These are phyloP conservation scores for Chamaetylas fuelleborni DNA, from an alignment of 2,113 vertebrate genomes.

Conservation along the genomic window DNA sequence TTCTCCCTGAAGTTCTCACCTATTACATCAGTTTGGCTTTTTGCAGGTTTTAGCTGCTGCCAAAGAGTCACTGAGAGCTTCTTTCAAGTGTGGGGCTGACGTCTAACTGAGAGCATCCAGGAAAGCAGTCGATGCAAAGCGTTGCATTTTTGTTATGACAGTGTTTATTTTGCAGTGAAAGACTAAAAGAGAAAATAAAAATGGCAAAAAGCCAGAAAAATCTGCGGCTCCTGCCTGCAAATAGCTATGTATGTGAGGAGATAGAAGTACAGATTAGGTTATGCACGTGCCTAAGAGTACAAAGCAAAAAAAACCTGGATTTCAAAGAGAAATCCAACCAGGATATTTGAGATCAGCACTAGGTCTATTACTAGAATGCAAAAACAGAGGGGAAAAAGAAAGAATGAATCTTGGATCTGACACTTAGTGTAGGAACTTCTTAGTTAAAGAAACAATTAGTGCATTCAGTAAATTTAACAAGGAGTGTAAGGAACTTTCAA, in stretches of 20 bases:
- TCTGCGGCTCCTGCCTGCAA: not conserved
- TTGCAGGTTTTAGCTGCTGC: slow-evolving; percentile 3
- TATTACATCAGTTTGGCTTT: not conserved
- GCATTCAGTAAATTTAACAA: not conserved
- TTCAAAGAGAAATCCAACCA: not conserved
- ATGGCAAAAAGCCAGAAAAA: not conserved
- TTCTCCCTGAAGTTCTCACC: not conserved
- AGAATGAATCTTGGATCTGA: not conserved
- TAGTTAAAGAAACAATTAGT: not conserved
- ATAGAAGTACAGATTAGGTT: not conserved
- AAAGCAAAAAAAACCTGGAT: not conserved
- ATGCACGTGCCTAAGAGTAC: not conserved
- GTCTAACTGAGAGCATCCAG: not conserved
- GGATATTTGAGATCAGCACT: not conserved
- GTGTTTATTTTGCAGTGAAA: not conserved
- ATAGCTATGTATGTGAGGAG: not conserved
- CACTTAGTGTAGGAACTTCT: not conserved
- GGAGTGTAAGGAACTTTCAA: not conserved
- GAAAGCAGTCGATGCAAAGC: not conserved
- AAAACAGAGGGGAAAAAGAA: not conserved
- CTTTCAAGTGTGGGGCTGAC: not conserved
- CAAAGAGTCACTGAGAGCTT: not conserved
- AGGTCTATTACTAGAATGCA: not conserved
- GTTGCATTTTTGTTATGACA: not conserved
- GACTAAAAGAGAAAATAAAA: not conserved